Conservation (phyloP, 53 echinoderm and acorn worm species). For the Hippasteria phrygiana region DNA sequence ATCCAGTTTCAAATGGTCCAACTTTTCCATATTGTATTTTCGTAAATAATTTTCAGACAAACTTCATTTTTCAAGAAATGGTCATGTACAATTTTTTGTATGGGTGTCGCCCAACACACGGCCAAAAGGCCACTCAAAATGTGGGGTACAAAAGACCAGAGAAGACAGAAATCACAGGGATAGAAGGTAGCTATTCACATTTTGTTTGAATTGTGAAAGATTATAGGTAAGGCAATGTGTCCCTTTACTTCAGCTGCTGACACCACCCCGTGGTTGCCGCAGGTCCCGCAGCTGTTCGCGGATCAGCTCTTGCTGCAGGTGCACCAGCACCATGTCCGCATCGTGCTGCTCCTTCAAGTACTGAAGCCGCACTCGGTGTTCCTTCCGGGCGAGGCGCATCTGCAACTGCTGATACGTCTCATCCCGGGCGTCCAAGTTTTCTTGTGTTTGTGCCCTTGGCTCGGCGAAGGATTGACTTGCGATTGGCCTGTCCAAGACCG, state of each 20-base stretch:
- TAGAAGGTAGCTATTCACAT: too few relatives aligned
- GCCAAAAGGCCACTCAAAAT: too few relatives aligned
- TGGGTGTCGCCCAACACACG: too few relatives aligned
- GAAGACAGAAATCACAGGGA: too few relatives aligned
- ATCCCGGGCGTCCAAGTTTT: not conserved
- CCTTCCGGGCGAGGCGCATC: constrained; percentile 25
- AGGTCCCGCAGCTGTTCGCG: constrained; percentile 26
- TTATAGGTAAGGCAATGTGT: not conserved
- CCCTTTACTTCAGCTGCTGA: not conserved
- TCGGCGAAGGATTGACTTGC: not conserved
- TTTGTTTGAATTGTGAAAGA: too few relatives aligned
- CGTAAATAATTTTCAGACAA: too few relatives aligned
- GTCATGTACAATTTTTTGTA: too few relatives aligned
- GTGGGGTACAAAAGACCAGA: too few relatives aligned
- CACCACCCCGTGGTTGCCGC: constrained; percentile 1
- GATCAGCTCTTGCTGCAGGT: constrained; percentile 30
- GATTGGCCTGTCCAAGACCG: not conserved
- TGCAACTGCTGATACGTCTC: constrained; percentile 26
- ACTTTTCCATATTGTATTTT: too few relatives aligned
- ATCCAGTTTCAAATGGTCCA: too few relatives aligned
- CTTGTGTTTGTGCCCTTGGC: not conserved
- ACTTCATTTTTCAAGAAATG: too few relatives aligned
- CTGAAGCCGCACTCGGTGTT: constrained; percentile 24
- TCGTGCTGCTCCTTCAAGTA: constrained; percentile 41
- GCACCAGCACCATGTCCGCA: constrained; percentile 44